Evolutionary conservation across 2,888 invertebrate genomes (phyloP), one percentile per base, ranked within the genome.

Genomic region (Eledona agricola): DNA sequence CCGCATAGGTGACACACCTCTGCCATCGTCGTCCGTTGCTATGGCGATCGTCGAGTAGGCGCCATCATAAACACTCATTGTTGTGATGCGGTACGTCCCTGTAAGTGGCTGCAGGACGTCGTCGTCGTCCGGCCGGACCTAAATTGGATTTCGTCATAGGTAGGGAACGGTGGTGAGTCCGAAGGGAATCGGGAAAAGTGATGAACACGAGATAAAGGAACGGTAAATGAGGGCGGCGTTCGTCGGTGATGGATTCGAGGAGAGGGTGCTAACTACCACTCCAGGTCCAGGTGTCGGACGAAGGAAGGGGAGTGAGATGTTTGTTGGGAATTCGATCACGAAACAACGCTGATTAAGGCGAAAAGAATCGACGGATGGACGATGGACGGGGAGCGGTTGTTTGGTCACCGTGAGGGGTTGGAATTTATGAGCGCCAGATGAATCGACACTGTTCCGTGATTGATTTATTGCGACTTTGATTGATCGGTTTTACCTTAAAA

Each of bases 41-140:
- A 77, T 77, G 75, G 69, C 70, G 72, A 77, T 76, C 71, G 77
- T 73, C 77, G 73, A 73, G 74, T 75, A 77, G 77, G 77, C 77
- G 77, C 77, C 76, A 76, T 77, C 76, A 77, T 76, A 77, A 77
- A 77, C 77, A 77, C 75, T 75, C 75, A 76, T 76, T 76, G 77
- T 76, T 75, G 76, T 75, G 76, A 75, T 75, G 75, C 72, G 72
- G 73, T 71, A 67, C 66, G 64, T 65, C 59, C 51, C 64, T 65
- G 67, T 65, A 66, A 68, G 67, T 66, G 68, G 69, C 72, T 63
- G 69, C 65, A 66, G 66, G 66, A 66, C 64, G 62, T 63, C 60
- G 63, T 43, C 54, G 56, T 55, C 52, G 46, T 45, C 51, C 42
- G 57, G 51, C 54, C 59, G 54, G 71, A 68, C 69, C 71, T 69